Evolutionary conservation across 2,797 vertebrate species (phyloP).

Genomic region (Mormyrus proboscirostris): DNA sequence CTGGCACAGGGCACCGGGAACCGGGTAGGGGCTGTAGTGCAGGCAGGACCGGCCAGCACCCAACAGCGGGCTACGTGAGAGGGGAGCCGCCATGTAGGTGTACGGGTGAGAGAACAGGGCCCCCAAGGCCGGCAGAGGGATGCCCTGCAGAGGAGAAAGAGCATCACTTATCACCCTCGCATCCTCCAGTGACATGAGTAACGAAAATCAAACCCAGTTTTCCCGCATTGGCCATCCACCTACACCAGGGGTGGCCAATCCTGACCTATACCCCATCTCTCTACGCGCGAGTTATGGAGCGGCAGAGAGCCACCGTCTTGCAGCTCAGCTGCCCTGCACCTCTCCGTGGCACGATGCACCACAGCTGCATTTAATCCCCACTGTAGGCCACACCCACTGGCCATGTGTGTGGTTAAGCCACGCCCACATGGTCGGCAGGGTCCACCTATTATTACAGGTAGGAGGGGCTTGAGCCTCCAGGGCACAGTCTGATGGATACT

Average conservation of each 20-base stretch:
- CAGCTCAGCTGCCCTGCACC: not conserved
- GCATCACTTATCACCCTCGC: not conserved
- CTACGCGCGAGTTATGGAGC: not conserved
- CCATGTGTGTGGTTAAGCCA: not conserved
- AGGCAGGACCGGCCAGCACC: constrained; percentile 67
- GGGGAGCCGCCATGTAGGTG: constrained; percentile 71
- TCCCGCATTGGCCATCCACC: not conserved
- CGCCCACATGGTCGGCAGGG: not conserved
- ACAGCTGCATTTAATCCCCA: not conserved
- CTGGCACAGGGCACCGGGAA: constrained; percentile 59
- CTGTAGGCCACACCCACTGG: not conserved
- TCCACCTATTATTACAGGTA: not conserved
- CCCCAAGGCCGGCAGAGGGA: constrained; percentile 78
- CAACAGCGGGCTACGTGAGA: constrained; percentile 67
- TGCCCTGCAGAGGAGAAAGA: constrained; percentile 59
- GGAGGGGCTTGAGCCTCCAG: not conserved
- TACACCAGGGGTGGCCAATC: not conserved
- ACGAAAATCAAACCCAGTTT: not conserved
- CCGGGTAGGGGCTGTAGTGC: constrained; percentile 80
- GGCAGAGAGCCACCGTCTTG: not conserved
- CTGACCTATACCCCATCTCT: not conserved
- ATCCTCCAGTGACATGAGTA: not conserved
- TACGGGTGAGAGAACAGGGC: constrained; percentile 80
- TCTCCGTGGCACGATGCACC: not conserved
- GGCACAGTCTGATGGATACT: not conserved